These are phyloP conservation scores for Orchesellides sinensis DNA, from an alignment of 2,888 invertebrate genomes.

Conservation along the genomic window DNA sequence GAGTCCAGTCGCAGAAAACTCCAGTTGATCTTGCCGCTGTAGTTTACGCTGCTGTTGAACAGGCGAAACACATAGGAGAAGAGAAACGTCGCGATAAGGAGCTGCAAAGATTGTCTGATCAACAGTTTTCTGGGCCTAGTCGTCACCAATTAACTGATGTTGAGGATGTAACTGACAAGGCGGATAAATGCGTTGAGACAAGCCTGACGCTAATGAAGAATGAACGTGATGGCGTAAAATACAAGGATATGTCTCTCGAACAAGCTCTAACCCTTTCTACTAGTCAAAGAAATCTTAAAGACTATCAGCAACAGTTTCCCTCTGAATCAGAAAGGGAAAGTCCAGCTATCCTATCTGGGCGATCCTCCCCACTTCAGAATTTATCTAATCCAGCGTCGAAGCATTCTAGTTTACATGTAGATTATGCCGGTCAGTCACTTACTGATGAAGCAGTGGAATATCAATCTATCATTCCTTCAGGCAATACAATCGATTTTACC, in stretches of 20 bases:
- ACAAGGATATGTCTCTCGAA: neutral
- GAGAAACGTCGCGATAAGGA: slow-evolving; percentile 22
- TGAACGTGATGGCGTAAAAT: neutral
- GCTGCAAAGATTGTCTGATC: neutral
- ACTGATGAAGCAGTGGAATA: neutral
- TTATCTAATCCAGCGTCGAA: too few relatives aligned
- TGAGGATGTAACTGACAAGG: neutral
- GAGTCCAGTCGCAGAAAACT: slow-evolving; percentile 19
- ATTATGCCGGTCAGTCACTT: neutral
- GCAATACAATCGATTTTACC: slow-evolving; percentile 14
- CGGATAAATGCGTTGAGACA: slow-evolving; percentile 19
- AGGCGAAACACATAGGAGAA: slow-evolving; percentile 41
- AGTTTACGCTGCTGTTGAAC: slow-evolving; percentile 63
- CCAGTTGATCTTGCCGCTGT: slow-evolving; percentile 55
- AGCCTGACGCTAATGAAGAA: neutral
- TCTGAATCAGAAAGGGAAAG: slow-evolving; percentile 28
- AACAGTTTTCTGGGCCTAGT: neutral
- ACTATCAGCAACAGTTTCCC: slow-evolving; percentile 45
- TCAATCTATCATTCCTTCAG: slow-evolving; percentile 27
- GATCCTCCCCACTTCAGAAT: too few relatives aligned
- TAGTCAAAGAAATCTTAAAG: neutral
- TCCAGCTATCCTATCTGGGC: neutral
- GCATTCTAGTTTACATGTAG: too few relatives aligned
- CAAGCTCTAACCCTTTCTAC: neutral
- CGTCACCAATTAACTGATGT: neutral